Evolutionary conservation across 2,113 vertebrate genomes (phyloP).

Genomic region (mouse (Mus musculus)): DNA sequence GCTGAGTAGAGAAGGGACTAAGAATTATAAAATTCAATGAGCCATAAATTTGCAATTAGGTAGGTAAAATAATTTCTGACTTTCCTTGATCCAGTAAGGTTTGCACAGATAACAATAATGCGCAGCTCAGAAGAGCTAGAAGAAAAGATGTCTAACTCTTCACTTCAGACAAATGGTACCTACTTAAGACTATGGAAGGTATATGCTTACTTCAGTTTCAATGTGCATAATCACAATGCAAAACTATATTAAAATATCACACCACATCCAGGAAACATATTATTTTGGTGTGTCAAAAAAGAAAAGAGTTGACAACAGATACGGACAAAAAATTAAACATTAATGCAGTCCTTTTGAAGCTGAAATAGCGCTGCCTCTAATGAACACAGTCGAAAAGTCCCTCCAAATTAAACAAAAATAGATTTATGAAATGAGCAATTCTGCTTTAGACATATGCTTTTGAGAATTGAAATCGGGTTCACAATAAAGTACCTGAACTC

Average conservation of each 20-base stretch:
- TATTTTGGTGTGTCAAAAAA: background rate
- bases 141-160: background rate
- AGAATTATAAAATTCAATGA: background rate
- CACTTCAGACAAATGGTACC: background rate
- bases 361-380: background rate
- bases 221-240: background rate
- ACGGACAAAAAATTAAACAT: background rate
- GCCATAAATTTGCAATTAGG: background rate
- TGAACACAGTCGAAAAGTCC: background rate
- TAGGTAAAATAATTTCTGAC: background rate
- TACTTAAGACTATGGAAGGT: background rate
- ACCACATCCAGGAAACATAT: background rate
- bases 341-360: no score
- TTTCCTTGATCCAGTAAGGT: background rate
- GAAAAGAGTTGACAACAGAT: background rate
- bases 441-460: background rate
- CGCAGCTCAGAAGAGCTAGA: background rate
- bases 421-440: background rate
- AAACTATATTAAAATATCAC: background rate
- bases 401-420: background rate
- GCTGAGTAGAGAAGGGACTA: background rate
- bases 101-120: background rate
- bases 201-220: no score
- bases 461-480: background rate
- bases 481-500: background rate